A percentile compares a stretch with the other conserved stretches of the same genome.
Conservation (phyloP, 1,140 invertebrate genomes). For the Drosophila orena region DNA sequence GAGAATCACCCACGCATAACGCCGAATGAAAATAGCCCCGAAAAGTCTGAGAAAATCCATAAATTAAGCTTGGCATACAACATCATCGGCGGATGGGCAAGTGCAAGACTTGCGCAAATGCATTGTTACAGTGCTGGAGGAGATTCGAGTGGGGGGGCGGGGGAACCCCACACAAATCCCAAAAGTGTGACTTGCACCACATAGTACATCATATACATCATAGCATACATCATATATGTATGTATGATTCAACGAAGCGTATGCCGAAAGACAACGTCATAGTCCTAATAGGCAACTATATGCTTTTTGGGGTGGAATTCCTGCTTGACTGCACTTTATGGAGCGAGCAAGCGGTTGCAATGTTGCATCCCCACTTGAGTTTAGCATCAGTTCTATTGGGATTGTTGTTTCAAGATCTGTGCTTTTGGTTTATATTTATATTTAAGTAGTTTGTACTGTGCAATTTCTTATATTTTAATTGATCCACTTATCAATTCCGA, state of each 20-base stretch:
- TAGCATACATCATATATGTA: too few species aligned
- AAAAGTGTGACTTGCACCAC: conserved; percentile 66
- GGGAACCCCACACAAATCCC: not conserved
- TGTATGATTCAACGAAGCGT: conserved; percentile 65
- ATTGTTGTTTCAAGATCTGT: not conserved
- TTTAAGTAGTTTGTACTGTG: not conserved
- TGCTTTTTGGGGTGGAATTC: conserved; percentile 4
- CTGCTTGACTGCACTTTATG: not conserved
- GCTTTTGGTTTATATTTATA: not conserved
- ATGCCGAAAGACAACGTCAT: conserved; percentile 25
- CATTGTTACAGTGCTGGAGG: conserved; percentile 35
- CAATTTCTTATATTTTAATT: not conserved
- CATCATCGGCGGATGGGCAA: conserved; percentile 5
- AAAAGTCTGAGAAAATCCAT: conserved; percentile 70
- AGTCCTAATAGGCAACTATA: not conserved
- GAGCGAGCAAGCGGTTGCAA: not conserved
- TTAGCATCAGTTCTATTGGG: not conserved
- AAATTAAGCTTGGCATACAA: conserved; percentile 51
- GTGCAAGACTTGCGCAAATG: conserved; percentile 37
- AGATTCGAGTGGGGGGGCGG: not conserved
- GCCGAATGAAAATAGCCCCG: conserved; percentile 6
- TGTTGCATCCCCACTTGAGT: not conserved
- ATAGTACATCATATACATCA: conserved; percentile 6
- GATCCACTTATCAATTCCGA: too few species aligned
- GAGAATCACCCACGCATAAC: conserved; percentile 67